These are phyloP conservation scores for Adelognathus sp. DNA, from an alignment of 2,888 invertebrate genomes.

Conservation along the genomic window DNA sequence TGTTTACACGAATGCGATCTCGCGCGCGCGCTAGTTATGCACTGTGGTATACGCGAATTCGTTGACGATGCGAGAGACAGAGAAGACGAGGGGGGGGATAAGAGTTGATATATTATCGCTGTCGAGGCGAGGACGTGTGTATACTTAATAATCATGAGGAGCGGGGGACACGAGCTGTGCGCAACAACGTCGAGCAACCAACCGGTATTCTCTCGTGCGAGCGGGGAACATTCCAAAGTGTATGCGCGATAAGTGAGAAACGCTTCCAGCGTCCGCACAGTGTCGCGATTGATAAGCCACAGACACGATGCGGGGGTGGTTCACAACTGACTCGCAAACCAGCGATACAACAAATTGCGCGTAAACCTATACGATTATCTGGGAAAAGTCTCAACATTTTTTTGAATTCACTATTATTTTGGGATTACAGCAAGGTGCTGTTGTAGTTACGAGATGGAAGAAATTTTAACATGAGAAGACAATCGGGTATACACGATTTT, in stretches of 20 bases:
- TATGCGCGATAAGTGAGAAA: slow-evolving; percentile 65
- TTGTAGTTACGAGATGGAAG: no score
- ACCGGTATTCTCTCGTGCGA: slow-evolving; percentile 52
- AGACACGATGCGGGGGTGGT: background rate
- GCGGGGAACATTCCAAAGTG: slow-evolving; percentile 65
- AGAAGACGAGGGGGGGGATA: background rate
- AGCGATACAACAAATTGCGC: background rate
- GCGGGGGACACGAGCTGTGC: slow-evolving; percentile 10
- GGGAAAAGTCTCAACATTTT: no score
- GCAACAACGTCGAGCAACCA: slow-evolving; percentile 31
- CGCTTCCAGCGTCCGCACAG: slow-evolving; percentile 12
- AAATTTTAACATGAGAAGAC: no score
- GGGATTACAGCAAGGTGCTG: no score
- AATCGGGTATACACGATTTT: no score
- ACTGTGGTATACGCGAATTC: background rate
- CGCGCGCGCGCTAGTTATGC: background rate
- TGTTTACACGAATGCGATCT: background rate
- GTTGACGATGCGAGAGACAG: background rate
- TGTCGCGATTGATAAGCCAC: background rate
- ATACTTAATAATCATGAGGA: slow-evolving; percentile 18
- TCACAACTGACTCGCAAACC: slow-evolving; percentile 1
- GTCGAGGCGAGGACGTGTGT: background rate
- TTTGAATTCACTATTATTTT: no score
- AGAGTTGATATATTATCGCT: slow-evolving; percentile 30
- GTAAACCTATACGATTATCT: background rate